Percentiles rank a stretch among this genome's conserved stretches.
phyloP scores from a whole-genome alignment of 2,797 vertebrate genomes.

The Picus viridis region DNA sequence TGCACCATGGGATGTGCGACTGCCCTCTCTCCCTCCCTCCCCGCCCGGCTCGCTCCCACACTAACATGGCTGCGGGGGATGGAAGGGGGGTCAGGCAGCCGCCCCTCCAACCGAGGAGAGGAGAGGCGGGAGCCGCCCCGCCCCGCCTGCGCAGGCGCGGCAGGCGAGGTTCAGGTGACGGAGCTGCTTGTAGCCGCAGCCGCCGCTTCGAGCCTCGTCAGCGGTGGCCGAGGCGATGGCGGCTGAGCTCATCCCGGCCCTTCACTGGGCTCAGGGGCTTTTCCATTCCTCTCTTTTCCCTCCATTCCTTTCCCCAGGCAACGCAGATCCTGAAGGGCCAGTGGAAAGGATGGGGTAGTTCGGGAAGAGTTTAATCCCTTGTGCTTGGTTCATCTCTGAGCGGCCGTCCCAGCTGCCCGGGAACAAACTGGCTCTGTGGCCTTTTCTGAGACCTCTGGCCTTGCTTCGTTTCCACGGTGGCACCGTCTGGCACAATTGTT shows the following conservation, averaged over 20 bases:
- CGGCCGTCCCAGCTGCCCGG: background rate
- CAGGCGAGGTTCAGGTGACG: background rate
- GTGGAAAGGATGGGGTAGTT: background rate
- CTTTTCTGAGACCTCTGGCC: background rate
- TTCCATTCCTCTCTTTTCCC: accelerated
- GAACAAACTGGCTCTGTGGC: background rate
- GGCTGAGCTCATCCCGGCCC: background rate
- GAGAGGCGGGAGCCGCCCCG: background rate
- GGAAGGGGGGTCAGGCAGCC: background rate
- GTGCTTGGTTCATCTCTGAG: too few relatives aligned
- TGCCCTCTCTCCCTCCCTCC: background rate
- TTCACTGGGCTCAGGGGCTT: accelerated
- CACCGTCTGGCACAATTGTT: background rate
- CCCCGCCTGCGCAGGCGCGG: conserved; percentile 3
- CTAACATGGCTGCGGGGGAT: conserved; percentile 42
- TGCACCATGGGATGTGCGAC: conserved; percentile 66
- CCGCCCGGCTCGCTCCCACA: background rate
- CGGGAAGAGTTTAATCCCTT: background rate
- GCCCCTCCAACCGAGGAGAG: background rate
- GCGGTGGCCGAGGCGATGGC: background rate
- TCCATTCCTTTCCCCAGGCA: background rate
- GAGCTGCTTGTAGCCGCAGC: background rate
- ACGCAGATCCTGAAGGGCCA: background rate
- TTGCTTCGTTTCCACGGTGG: background rate
- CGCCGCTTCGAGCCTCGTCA: accelerated